Percentiles rank a stretch among this genome's conserved stretches.
These are phyloP conservation scores for Hydropsyche betteni DNA, from an alignment of 2,888 invertebrate species.

Conservation along the genomic window DNA sequence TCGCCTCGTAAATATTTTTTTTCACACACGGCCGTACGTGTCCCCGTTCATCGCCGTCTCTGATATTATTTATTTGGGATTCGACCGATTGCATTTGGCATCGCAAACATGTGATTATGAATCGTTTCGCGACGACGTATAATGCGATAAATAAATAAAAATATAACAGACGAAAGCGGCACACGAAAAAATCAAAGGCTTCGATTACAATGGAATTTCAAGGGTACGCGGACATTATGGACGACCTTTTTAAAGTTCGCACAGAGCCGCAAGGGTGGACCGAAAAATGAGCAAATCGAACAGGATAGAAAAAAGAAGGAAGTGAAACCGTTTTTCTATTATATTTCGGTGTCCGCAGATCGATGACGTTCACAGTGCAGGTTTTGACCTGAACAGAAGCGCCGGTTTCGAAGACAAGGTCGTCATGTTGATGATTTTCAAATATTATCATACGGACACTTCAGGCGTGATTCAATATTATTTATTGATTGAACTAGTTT, in stretches of 20 bases:
- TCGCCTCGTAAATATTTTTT: constrained; percentile 17
- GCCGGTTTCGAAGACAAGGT: background rate
- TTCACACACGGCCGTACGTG: background rate
- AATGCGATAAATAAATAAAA: no score
- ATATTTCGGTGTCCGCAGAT: background rate
- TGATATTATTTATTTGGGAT: background rate
- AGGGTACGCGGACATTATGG: constrained; percentile 4
- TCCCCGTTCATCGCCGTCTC: no score
- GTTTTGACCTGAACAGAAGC: constrained; percentile 24
- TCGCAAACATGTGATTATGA: constrained; percentile 19
- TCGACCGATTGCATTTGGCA: background rate
- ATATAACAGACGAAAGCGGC: background rate
- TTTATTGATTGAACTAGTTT: no score
- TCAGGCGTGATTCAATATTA: background rate
- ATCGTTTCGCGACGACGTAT: background rate
- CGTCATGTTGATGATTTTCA: constrained; percentile 5
- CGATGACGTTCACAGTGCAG: background rate
- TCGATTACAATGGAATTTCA: constrained; percentile 15
- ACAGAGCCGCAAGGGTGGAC: background rate
- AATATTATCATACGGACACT: constrained; percentile 3
- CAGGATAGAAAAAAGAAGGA: background rate
- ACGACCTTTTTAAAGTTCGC: constrained; percentile 16
- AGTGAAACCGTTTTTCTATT: constrained; percentile 1
- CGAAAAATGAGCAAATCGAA: constrained; percentile 15
- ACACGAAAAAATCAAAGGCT: background rate